Evolutionary conservation across 2,888 invertebrate species (phyloP).

Genomic region (Plutella xylostella): DNA sequence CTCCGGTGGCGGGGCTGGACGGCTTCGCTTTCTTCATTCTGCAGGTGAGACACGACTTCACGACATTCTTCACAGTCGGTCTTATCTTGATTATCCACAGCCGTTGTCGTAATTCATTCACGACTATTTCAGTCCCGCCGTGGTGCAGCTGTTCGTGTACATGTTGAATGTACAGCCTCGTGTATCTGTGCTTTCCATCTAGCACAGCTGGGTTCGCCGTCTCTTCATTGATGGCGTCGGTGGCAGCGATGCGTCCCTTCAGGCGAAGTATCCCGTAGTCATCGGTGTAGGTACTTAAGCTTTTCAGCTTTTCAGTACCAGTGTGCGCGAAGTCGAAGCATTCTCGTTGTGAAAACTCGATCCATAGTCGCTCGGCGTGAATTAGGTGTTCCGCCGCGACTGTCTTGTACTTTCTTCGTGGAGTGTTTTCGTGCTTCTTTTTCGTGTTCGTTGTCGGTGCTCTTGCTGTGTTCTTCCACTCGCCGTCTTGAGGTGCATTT

Average conservation of each 20-base stretch:
- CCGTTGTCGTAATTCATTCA: slow-evolving; percentile 13
- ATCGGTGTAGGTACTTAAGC: slow-evolving; percentile 5
- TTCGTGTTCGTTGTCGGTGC: too few species aligned
- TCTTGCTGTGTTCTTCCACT: background rate
- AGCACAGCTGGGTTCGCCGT: slow-evolving; percentile 14
- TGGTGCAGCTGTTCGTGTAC: slow-evolving; percentile 4
- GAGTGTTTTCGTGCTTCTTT: too few species aligned
- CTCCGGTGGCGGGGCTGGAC: slow-evolving; percentile 6
- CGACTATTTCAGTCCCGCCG: slow-evolving; percentile 11
- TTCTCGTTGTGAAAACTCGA: background rate
- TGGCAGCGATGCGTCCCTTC: slow-evolving; percentile 15
- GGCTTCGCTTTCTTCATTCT: slow-evolving; percentile 4
- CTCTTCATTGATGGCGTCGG: slow-evolving; percentile 3
- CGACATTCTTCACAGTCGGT: slow-evolving; percentile 6
- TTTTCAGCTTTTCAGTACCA: background rate
- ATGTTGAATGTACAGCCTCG: slow-evolving; percentile 3
- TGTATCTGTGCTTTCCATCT: slow-evolving; percentile 1
- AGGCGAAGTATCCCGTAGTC: slow-evolving; percentile 13
- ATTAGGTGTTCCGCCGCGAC: background rate
- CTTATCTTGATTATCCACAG: slow-evolving; percentile 11
- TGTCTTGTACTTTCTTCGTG: background rate
- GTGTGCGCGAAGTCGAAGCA: background rate
- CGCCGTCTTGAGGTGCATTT: background rate
- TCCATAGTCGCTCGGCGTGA: background rate
- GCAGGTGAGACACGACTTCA: slow-evolving; percentile 1